A percentile compares a stretch with the other conserved stretches of the same genome.
Evolutionary conservation across 2,797 vertebrate species (phyloP).

Genomic region (Cottoperca gobio): DNA sequence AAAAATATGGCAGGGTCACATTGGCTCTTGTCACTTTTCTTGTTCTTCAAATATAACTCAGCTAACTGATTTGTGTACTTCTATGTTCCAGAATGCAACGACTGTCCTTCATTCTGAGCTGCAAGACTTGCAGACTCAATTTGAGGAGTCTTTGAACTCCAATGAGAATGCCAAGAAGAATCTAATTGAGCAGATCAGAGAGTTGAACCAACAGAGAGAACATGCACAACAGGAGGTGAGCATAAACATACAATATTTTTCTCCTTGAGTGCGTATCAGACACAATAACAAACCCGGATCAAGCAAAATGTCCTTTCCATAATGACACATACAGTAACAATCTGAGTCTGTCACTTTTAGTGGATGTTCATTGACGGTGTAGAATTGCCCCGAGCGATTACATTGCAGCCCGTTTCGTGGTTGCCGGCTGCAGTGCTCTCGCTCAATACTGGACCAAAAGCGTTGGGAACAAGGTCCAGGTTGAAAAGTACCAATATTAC

Average conservation of each 20-base stretch:
- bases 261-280: too few relatives aligned
- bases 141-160: conserved; percentile 79
- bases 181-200: conserved; percentile 75
- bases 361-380: too few relatives aligned
- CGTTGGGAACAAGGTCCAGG: too few relatives aligned
- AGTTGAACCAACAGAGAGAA: conserved; percentile 75
- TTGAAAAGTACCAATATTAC: too few relatives aligned
- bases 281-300: too few relatives aligned
- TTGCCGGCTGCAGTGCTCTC: too few relatives aligned
- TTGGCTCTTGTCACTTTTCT: not conserved
- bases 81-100: conserved; percentile 64
- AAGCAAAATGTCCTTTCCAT: too few relatives aligned
- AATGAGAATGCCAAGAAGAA: conserved; percentile 70
- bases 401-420: too few relatives aligned
- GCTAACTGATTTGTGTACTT: not conserved
- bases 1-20: not conserved
- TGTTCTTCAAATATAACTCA: not conserved
- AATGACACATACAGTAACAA: too few relatives aligned
- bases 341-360: too few relatives aligned
- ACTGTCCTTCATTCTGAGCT: conserved; percentile 73
- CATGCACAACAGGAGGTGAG: conserved; percentile 73
- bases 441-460: too few relatives aligned
- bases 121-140: conserved; percentile 74
- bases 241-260: not conserved
- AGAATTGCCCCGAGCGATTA: too few relatives aligned